These are phyloP conservation scores for Telmatherina bonti DNA, from an alignment of 2,797 vertebrate species.

Conservation along the genomic window DNA sequence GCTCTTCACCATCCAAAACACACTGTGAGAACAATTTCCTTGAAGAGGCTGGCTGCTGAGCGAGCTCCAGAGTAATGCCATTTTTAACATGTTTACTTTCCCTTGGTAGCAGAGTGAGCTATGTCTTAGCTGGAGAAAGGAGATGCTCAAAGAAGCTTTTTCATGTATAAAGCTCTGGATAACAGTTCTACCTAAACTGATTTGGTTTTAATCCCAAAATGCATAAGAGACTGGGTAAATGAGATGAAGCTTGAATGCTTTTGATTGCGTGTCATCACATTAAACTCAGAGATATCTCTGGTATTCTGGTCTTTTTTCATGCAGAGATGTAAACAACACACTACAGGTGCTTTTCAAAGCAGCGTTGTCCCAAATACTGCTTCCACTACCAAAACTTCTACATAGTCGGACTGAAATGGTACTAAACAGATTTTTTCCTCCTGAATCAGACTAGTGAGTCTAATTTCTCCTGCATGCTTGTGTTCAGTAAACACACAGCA, in stretches of 20 bases:
- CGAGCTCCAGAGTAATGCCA: conserved; percentile 36
- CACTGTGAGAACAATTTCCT: conserved; percentile 54
- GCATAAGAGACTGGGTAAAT: not conserved
- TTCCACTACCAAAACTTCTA: too few relatives aligned
- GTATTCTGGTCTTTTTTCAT: too few relatives aligned
- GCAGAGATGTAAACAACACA: too few relatives aligned
- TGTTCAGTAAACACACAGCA: too few relatives aligned
- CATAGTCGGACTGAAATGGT: too few relatives aligned
- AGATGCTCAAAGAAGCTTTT: conserved; percentile 14
- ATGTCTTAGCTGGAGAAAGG: conserved; percentile 20
- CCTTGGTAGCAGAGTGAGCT: conserved; percentile 24
- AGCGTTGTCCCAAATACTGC: too few relatives aligned
- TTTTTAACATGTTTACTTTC: conserved; percentile 41
- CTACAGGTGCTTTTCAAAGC: too few relatives aligned
- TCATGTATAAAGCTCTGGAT: conserved; percentile 9
- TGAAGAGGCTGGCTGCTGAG: conserved; percentile 47
- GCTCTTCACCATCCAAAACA: conserved; percentile 37
- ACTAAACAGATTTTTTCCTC: too few relatives aligned
- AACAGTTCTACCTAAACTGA: conserved; percentile 5
- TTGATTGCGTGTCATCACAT: not conserved
- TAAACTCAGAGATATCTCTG: not conserved
- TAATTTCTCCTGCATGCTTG: too few relatives aligned
- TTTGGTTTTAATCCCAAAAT: conserved; percentile 15
- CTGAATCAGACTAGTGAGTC: too few relatives aligned
- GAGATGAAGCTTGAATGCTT: not conserved